These are phyloP conservation scores for Ptilonorhynchus violaceus DNA, from an alignment of 2,113 vertebrate genomes.

Conservation along the genomic window DNA sequence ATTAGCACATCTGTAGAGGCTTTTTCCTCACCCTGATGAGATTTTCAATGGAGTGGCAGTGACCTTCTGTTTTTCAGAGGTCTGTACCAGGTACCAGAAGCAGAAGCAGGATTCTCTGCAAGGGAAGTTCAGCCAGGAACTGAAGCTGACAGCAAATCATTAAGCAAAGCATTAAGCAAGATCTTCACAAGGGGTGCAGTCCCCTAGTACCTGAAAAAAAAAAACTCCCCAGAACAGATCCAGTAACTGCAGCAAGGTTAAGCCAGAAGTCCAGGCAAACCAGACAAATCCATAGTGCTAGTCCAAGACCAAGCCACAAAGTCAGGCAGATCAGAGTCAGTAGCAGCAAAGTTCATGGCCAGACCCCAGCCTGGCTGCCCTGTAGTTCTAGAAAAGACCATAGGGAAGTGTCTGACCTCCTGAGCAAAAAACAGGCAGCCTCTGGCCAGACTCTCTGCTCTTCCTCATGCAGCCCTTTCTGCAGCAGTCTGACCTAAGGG, in stretches of 20 bases:
- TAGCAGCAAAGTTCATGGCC: neutral
- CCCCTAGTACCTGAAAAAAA: neutral
- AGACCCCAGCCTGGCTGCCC: neutral
- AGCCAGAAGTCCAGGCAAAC: neutral
- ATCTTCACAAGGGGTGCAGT: neutral
- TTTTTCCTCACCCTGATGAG: neutral
- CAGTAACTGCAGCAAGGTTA: neutral
- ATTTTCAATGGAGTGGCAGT: neutral
- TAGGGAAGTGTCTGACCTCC: neutral
- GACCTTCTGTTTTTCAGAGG: neutral
- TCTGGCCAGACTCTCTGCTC: neutral
- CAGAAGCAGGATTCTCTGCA: neutral
- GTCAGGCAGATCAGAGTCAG: neutral
- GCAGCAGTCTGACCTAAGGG: neutral
- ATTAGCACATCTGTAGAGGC: neutral
- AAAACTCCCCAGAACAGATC: neutral
- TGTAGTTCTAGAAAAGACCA: neutral
- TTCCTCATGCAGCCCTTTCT: neutral
- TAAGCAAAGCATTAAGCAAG: neutral
- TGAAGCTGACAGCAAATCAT: neutral
- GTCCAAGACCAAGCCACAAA: neutral
- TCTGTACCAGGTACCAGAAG: neutral
- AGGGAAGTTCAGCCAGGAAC: neutral
- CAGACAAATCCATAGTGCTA: neutral
- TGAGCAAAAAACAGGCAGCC: neutral